Conservation (phyloP, 1,140 invertebrate genomes). For the Atopsyche davidsoni region DNA sequence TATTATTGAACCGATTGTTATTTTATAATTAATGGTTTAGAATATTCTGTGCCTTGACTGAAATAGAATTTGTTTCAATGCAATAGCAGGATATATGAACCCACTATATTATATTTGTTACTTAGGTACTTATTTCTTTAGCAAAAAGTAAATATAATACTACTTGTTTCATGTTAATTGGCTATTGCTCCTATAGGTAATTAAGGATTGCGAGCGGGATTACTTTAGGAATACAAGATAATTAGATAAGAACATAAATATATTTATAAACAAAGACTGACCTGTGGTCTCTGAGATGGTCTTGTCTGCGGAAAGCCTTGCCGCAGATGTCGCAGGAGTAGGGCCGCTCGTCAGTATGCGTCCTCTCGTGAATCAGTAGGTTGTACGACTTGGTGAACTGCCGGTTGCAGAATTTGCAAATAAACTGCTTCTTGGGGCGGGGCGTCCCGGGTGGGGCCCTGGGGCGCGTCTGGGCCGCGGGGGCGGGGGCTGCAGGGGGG, state of each 20-base stretch:
- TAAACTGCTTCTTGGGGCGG: constrained; percentile 92
- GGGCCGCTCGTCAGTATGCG: constrained; percentile 96
- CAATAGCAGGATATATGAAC: too few species aligned
- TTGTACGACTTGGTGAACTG: constrained; percentile 99
- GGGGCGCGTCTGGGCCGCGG: constrained; percentile 50
- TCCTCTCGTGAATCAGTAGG: constrained; percentile 93
- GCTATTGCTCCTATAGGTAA: too few species aligned
- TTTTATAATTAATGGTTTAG: too few species aligned
- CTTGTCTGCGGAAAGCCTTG: constrained; percentile 93
- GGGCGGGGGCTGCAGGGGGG: constrained; percentile 46
- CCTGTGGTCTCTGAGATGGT: constrained; percentile 93
- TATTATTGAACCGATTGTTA: too few species aligned
- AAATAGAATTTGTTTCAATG: too few species aligned
- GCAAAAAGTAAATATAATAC: too few species aligned
- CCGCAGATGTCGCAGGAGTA: constrained; percentile 98
- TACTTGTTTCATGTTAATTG: too few species aligned
- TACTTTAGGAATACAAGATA: too few species aligned
- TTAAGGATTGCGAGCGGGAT: too few species aligned
- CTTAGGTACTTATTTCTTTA: too few species aligned
- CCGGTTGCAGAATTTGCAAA: constrained; percentile 95
- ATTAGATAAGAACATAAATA: not conserved
- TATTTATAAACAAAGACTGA: constrained; percentile 38
- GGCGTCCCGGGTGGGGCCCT: constrained; percentile 55
- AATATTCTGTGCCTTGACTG: too few species aligned
- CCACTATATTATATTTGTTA: too few species aligned